A percentile compares a stretch with the other conserved stretches of the same genome.
Evolutionary conservation across 2,888 invertebrate genomes (phyloP).

Genomic region (Drosophila villosipedis): DNA sequence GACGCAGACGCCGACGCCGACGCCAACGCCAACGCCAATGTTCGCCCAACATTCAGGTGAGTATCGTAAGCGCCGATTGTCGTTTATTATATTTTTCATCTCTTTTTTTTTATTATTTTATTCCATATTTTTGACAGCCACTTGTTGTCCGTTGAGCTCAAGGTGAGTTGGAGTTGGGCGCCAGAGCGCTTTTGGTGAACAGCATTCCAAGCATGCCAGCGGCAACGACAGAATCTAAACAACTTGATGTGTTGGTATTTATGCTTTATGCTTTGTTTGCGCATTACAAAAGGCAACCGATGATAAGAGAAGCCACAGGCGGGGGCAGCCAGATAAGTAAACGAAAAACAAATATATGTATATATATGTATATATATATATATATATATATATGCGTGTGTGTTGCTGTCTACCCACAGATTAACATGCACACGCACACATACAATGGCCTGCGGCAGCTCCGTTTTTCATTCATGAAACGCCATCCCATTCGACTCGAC

Average conservation of each 20-base stretch:
- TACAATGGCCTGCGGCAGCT: slow-evolving; percentile 19
- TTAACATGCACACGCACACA: slow-evolving; percentile 3
- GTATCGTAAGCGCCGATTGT: slow-evolving; percentile 38
- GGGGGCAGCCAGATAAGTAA: slow-evolving; percentile 52
- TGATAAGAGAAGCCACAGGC: slow-evolving; percentile 53
- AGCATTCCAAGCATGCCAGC: slow-evolving; percentile 68
- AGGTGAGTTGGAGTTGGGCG: slow-evolving; percentile 64
- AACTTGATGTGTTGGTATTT: slow-evolving; percentile 72
- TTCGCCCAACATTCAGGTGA: slow-evolving; percentile 19
- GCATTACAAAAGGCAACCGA: slow-evolving; percentile 68
- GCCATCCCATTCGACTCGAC: slow-evolving; percentile 10
- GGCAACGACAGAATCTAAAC: slow-evolving; percentile 59
- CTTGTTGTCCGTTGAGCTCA: slow-evolving; percentile 57
- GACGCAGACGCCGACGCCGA: slow-evolving; percentile 12
- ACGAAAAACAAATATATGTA: slow-evolving; percentile 42
- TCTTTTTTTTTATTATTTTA: slow-evolving; percentile 11
- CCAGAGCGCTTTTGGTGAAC: slow-evolving; percentile 42
- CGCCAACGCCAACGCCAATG: slow-evolving; percentile 27
- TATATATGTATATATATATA: not conserved
- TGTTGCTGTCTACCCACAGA: slow-evolving; percentile 41
- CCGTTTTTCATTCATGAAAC: slow-evolving; percentile 71
- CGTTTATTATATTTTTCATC: slow-evolving; percentile 20
- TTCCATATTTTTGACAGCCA: slow-evolving; percentile 43
- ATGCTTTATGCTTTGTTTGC: slow-evolving; percentile 75
- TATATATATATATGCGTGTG: not conserved